Percentiles rank a stretch among this genome's conserved stretches.
phyloP scores from a whole-genome alignment of 1,140 invertebrate genomes.

The Calycopis cecrops region DNA sequence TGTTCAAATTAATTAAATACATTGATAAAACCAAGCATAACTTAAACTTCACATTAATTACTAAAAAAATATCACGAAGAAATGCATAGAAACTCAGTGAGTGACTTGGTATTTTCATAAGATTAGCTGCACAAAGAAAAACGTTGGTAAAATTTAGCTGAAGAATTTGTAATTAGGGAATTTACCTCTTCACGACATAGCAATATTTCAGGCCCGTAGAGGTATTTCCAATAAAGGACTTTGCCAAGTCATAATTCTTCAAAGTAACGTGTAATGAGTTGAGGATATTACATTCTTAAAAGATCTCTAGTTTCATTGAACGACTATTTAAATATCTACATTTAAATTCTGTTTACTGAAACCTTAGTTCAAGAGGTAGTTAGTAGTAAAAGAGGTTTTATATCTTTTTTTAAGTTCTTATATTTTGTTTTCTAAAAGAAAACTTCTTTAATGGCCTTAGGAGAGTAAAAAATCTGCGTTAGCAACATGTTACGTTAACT shows the following conservation, averaged over 20 bases:
- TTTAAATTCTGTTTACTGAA: background rate
- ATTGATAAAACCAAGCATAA: too few relatives aligned
- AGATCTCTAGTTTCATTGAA: conserved; percentile 46
- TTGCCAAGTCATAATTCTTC: conserved; percentile 75
- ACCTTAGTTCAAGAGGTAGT: too few relatives aligned
- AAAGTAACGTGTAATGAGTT: conserved; percentile 74
- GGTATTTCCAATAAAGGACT: conserved; percentile 75
- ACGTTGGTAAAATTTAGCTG: conserved; percentile 68
- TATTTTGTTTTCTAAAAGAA: too few relatives aligned
- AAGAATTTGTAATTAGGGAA: conserved; percentile 74
- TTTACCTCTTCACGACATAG: conserved; percentile 73
- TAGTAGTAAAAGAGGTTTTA: too few relatives aligned
- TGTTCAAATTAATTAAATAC: too few relatives aligned
- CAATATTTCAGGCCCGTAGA: conserved; percentile 72
- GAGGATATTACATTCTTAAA: conserved; percentile 69
- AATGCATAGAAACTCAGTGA: background rate
- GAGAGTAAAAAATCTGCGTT: too few relatives aligned
- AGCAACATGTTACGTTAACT: too few relatives aligned
- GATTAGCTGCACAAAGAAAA: conserved; percentile 61
- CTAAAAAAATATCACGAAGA: too few relatives aligned
- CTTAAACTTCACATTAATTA: too few relatives aligned
- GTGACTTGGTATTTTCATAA: conserved; percentile 52
- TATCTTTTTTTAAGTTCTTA: too few relatives aligned
- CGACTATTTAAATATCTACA: conserved; percentile 1
- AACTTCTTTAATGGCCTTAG: too few relatives aligned